These are phyloP conservation scores for Coranthus polyacanthus DNA, from an alignment of 2,797 vertebrate species.

Conservation along the genomic window DNA sequence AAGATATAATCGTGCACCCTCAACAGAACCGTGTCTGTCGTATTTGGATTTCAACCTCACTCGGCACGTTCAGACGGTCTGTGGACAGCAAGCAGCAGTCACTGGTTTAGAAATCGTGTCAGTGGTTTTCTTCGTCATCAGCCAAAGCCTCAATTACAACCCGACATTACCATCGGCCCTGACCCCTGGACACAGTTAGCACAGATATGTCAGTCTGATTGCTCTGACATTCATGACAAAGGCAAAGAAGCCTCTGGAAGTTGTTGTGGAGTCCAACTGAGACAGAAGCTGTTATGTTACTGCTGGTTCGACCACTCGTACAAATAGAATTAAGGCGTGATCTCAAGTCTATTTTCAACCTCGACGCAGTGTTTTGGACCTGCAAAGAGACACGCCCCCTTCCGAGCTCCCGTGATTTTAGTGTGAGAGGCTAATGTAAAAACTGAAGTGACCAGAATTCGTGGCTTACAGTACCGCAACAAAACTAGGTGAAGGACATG, in stretches of 20 bases:
- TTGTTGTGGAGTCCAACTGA: constrained; percentile 10
- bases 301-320: constrained; percentile 23
- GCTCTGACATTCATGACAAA: constrained; percentile 36
- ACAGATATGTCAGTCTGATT: constrained; percentile 68
- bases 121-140: constrained; percentile 13
- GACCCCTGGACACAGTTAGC: constrained; percentile 58
- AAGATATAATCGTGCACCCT: neutral
- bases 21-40: neutral
- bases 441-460: constrained; percentile 3
- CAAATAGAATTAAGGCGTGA: constrained; percentile 6
- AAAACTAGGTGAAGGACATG: constrained; percentile 35
- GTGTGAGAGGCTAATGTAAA: constrained; percentile 22
- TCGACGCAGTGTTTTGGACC: neutral
- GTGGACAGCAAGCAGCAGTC: constrained; percentile 15
- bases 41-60: neutral
- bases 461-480: constrained; percentile 12
- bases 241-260: constrained; percentile 46
- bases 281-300: neutral
- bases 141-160: constrained; percentile 27
- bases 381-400: constrained; percentile 2
- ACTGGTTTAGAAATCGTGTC: constrained; percentile 20
- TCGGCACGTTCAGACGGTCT: constrained; percentile 18
- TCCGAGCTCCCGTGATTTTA: constrained; percentile 12
- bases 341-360: neutral
- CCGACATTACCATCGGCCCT: constrained; percentile 28